Conservation (phyloP, 2,888 invertebrate genomes). For the Epirrita christyi region DNA sequence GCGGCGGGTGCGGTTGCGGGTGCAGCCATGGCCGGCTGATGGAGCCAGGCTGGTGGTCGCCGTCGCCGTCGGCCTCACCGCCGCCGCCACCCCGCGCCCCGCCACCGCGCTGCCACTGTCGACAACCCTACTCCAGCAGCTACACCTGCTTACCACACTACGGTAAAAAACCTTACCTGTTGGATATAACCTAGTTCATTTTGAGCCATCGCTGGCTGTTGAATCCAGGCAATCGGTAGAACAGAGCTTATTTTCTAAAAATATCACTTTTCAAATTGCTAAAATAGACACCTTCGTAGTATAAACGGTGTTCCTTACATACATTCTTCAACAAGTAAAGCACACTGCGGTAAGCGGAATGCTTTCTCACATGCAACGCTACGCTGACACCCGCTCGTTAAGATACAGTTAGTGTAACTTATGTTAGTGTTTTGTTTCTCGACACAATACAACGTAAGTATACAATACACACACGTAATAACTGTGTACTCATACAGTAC, state of each 20-base stretch:
- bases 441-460: too few relatives aligned
- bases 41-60: constrained; percentile 77
- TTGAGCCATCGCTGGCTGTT: too few relatives aligned
- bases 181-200: too few relatives aligned
- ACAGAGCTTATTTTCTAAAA: too few relatives aligned
- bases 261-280: too few relatives aligned
- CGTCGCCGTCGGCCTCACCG: constrained; percentile 77
- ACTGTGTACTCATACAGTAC: neutral
- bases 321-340: too few relatives aligned
- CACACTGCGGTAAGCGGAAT: constrained; percentile 2
- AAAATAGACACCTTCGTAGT: too few relatives aligned
- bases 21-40: constrained; percentile 79
- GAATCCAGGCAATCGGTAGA: too few relatives aligned
- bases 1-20: constrained; percentile 71
- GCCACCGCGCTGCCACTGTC: constrained; percentile 78
- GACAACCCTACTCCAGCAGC: constrained; percentile 72
- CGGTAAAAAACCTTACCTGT: constrained; percentile 48
- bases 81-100: constrained; percentile 80
- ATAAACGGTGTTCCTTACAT: too few relatives aligned
- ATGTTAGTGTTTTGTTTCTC: too few relatives aligned
- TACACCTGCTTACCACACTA: constrained; percentile 78
- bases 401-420: too few relatives aligned
- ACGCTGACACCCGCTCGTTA: constrained; percentile 1
- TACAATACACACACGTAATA: too few relatives aligned
- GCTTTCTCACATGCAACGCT: neutral